Evolutionary conservation across 2,113 vertebrate genomes (phyloP), one percentile per base, ranked within the genome.

Genomic region (Microtus richardsoni): DNA sequence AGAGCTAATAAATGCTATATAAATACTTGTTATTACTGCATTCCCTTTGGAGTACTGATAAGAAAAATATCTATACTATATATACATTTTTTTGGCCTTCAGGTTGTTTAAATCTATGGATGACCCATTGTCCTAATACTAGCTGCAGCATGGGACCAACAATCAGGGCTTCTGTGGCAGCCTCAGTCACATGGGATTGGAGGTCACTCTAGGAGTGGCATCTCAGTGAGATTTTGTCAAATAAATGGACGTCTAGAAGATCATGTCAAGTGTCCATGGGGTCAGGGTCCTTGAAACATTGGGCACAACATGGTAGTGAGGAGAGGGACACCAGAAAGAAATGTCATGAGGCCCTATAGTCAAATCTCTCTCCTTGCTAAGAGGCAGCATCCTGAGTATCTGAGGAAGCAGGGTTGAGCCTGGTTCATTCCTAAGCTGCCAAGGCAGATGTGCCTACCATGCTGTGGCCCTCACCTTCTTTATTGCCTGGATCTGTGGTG

Each of bases 221-320:
- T 62, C 1, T 17, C 0, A 33, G 17, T 73, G 30, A 19, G 11
- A n/a, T 54, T 47, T 52, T 88, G 5, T 64, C 28, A 1, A 52
- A 80, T 36, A 39, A 24, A 64, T 49, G 19, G 52, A 7, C 1
- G 0, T n/a, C 79, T 39, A 68, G 79, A 52, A 78, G 7, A 44
- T 3, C 2, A 21, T 44, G 33, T 12, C 16, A 41, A 19, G 44
- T 16, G 6, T 39, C 8, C 19, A 21, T 36, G 36, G 52, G 5
- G 36, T 41, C 11, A 3, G 71, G 47, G 24, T 9, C 0, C 1
- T 39, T 1, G 0, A 83, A 47, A 21, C 13, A 4, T 16, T 36
- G 47, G 54, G 3, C 4, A 11, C 3, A 3, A 21, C 4, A 0
- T 4, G 47, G 19, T 24, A 33, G 5, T 3, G 2, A 47, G 36